Evolutionary conservation across 2,888 invertebrate genomes (phyloP).

Genomic region (Caenorhabditis doughertyi): DNA sequence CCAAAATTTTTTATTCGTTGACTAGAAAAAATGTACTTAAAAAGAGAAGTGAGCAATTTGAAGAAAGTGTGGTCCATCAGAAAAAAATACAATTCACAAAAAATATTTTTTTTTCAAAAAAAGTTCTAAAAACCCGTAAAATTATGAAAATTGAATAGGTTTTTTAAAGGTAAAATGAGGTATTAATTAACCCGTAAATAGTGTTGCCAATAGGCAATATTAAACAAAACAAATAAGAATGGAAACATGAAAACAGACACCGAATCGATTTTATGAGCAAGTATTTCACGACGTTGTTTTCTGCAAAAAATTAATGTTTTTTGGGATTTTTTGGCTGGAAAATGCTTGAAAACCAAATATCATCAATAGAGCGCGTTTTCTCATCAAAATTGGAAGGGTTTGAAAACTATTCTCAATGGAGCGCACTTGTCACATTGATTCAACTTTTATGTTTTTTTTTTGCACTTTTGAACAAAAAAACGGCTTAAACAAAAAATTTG

Average conservation of each 20-base stretch:
- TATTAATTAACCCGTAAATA: conserved; percentile 75
- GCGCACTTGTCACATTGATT: too few species aligned
- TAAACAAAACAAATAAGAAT: conserved; percentile 83
- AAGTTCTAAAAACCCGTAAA: conserved; percentile 8
- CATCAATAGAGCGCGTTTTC: not conserved
- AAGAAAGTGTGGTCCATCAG: conserved; percentile 8
- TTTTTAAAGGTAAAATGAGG: conserved; percentile 26
- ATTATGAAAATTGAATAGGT: not conserved
- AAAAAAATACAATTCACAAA: too few species aligned
- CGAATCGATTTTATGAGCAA: conserved; percentile 80
- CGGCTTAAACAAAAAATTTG: too few species aligned
- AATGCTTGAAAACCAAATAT: not conserved
- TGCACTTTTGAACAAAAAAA: too few species aligned
- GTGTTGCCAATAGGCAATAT: conserved; percentile 84
- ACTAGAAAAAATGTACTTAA: conserved; percentile 35
- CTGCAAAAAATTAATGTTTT: conserved; percentile 53
- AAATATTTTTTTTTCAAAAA: too few species aligned
- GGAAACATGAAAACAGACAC: conserved; percentile 80
- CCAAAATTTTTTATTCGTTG: conserved; percentile 25
- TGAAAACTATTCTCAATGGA: too few species aligned
- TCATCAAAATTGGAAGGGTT: too few species aligned
- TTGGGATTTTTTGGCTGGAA: not conserved
- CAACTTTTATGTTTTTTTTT: too few species aligned
- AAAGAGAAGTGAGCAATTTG: conserved; percentile 2
- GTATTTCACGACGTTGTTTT: conserved; percentile 72